These are phyloP conservation scores for Haliclona indistincta DNA, from an alignment of 37 sponge, comb jelly and placozoan species.

Conservation along the genomic window DNA sequence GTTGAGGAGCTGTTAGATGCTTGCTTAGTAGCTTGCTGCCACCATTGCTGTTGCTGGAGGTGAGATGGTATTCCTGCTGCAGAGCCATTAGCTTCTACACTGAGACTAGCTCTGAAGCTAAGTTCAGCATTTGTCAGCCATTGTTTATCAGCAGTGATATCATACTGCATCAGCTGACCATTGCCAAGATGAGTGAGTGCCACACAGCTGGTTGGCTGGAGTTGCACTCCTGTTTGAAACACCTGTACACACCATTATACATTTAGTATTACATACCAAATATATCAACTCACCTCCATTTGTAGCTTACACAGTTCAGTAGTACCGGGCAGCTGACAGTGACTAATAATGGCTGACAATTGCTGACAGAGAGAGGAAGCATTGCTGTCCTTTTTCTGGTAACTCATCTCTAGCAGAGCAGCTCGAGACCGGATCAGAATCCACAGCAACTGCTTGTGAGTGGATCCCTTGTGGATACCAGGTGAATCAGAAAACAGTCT, in stretches of 20 bases:
- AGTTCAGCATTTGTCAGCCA: slow-evolving; percentile 73
- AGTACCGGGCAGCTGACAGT: slow-evolving; percentile 43
- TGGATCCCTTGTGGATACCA: slow-evolving; percentile 40
- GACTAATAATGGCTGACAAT: slow-evolving; percentile 48
- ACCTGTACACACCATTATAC: too few relatives aligned
- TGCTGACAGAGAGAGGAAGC: slow-evolving; percentile 54
- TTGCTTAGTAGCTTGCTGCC: slow-evolving; percentile 38
- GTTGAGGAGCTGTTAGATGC: neutral
- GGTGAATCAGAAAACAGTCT: slow-evolving; percentile 26
- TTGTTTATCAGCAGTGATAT: slow-evolving; percentile 37
- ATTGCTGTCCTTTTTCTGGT: slow-evolving; percentile 15
- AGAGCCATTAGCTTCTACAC: slow-evolving; percentile 41
- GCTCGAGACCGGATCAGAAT: slow-evolving; percentile 48
- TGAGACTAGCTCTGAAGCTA: slow-evolving; percentile 85
- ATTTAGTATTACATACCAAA: too few relatives aligned
- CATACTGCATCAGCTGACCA: slow-evolving; percentile 77
- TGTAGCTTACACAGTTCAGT: slow-evolving; percentile 65
- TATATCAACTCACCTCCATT: slow-evolving; percentile 75
- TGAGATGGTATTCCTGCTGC: slow-evolving; percentile 45
- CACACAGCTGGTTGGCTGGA: slow-evolving; percentile 77
- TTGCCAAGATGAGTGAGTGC: slow-evolving; percentile 85
- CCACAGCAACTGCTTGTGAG: slow-evolving; percentile 60
- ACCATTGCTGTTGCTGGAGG: slow-evolving; percentile 81
- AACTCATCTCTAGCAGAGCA: slow-evolving; percentile 26
- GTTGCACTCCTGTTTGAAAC: slow-evolving; percentile 70